A percentile compares a stretch with the other conserved stretches of the same genome.
These are phyloP conservation scores for Andrena dorsata DNA, from an alignment of 2,888 invertebrate genomes.

Conservation along the genomic window DNA sequence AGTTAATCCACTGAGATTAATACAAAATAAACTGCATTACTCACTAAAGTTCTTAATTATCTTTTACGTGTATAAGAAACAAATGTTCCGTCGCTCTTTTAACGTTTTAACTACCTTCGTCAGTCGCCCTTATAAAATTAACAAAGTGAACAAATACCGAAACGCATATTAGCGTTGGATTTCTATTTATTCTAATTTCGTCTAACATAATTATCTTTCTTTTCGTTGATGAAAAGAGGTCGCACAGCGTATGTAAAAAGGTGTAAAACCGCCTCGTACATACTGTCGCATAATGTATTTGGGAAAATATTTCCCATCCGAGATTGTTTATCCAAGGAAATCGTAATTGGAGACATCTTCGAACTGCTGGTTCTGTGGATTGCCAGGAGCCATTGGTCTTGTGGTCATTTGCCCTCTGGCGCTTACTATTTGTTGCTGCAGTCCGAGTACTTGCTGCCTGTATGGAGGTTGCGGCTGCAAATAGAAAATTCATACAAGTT, in stretches of 20 bases:
- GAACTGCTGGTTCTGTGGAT: conserved; percentile 85
- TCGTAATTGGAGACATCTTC: conserved; percentile 86
- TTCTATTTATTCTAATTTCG: neutral
- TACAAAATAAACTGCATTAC: neutral
- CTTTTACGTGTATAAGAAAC: too few relatives aligned
- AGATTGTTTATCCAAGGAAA: conserved; percentile 82
- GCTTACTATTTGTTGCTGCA: conserved; percentile 86
- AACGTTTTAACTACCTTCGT: too few relatives aligned
- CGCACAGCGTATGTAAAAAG: neutral
- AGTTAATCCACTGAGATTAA: neutral
- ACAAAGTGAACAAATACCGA: neutral
- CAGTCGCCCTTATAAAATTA: neutral
- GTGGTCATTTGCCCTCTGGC: conserved; percentile 85
- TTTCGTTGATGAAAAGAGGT: too few relatives aligned
- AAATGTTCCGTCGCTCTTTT: too few relatives aligned
- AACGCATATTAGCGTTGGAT: neutral
- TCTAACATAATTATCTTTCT: neutral
- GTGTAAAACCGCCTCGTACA: neutral
- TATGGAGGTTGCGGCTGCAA: conserved; percentile 89
- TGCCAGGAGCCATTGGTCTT: conserved; percentile 83
- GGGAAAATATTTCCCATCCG: neutral
- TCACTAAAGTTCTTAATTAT: neutral
- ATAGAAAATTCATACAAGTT: conserved; percentile 2
- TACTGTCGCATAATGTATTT: too few relatives aligned
- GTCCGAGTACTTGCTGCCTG: conserved; percentile 87